Conservation (phyloP, 1,140 invertebrate genomes). For the Epicauta chinensis region DNA sequence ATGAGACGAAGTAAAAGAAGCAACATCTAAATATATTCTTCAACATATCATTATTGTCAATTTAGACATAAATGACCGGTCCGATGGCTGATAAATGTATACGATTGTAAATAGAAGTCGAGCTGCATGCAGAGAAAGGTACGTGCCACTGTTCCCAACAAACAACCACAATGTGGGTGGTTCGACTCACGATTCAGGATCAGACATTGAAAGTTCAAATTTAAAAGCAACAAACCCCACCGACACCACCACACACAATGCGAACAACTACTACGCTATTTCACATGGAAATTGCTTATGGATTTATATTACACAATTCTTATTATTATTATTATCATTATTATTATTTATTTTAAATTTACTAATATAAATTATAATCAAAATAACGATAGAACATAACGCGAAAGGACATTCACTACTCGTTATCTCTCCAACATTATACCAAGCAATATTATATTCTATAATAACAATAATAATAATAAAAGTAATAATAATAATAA, state of each 20-base stretch:
- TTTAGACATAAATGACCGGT: conserved; percentile 31
- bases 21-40: conserved; percentile 21
- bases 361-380: no score
- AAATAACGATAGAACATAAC: no score
- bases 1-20: no score
- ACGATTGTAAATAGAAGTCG: conserved; percentile 27
- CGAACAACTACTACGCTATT: no score
- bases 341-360: no score
- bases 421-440: conserved; percentile 6
- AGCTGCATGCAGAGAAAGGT: conserved; percentile 20
- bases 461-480: conserved; percentile 20
- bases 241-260: no score
- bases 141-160: conserved; percentile 23
- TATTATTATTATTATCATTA: no score
- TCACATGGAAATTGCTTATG: no score
- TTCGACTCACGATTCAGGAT: conserved; percentile 20
- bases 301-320: no score
- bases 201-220: neutral
- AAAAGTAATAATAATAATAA: conserved; percentile 25
- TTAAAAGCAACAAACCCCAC: no score
- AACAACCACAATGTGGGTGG: conserved; percentile 20
- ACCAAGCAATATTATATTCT: conserved; percentile 37
- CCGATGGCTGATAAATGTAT: conserved; percentile 27
- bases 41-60: conserved; percentile 34
- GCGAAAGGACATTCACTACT: neutral